Evolutionary conservation across 1,140 invertebrate species (phyloP).

Genomic region (Mesaphorura yosii): DNA sequence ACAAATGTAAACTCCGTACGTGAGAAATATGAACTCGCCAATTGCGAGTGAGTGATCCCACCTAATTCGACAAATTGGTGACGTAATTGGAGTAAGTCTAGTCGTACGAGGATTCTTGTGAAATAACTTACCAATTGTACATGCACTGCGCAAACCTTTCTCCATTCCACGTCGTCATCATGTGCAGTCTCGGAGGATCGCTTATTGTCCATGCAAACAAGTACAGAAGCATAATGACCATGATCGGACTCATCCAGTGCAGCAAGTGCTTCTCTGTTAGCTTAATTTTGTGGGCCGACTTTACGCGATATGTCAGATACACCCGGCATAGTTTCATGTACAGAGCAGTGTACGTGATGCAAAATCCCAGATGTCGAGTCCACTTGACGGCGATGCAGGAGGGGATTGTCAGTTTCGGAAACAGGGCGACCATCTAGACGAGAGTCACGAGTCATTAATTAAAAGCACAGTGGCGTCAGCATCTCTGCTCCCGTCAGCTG

Average conservation of each 20-base stretch:
- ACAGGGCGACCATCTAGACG: conserved; percentile 76
- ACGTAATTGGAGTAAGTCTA: not conserved
- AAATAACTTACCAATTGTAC: conserved; percentile 71
- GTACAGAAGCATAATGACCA: conserved; percentile 71
- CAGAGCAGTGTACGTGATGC: conserved; percentile 77
- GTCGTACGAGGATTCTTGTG: not conserved
- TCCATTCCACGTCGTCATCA: conserved; percentile 56
- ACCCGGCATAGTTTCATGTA: conserved; percentile 89
- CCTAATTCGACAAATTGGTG: conserved; percentile 15
- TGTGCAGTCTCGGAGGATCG: conserved; percentile 60
- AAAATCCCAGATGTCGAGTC: conserved; percentile 81
- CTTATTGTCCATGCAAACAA: conserved; percentile 78
- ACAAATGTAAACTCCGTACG: conserved; percentile 82
- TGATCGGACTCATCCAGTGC: conserved; percentile 58
- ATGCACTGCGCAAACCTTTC: conserved; percentile 78
- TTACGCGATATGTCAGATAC: conserved; percentile 83
- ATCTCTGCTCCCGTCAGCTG: too few relatives aligned
- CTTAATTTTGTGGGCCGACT: conserved; percentile 82
- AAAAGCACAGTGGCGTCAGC: not conserved
- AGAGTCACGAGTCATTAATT: not conserved
- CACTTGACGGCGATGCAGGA: conserved; percentile 80
- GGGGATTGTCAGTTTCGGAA: conserved; percentile 64
- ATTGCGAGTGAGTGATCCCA: conserved; percentile 29
- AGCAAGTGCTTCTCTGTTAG: conserved; percentile 78
- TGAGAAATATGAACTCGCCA: conserved; percentile 73